Evolutionary conservation across 2,113 vertebrate genomes (phyloP).

Genomic region (Lepisosteus osseus): DNA sequence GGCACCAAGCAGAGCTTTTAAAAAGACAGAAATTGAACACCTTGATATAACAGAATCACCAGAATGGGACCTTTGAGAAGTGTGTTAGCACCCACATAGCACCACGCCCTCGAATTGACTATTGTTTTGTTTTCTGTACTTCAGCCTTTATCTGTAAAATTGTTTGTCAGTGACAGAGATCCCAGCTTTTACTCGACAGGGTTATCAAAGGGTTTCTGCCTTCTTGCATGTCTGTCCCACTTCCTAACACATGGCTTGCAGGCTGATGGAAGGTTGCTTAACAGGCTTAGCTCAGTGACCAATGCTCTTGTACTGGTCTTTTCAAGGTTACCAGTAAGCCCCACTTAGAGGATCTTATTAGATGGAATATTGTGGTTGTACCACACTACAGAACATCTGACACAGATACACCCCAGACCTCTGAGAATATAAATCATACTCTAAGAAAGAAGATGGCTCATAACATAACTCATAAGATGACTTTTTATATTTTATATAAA

Average conservation of each 20-base stretch:
- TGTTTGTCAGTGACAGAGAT: neutral
- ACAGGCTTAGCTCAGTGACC: neutral
- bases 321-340: neutral
- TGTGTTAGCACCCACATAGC: no score
- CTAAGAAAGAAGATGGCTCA: slow-evolving; percentile 26
- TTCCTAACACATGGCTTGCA: neutral
- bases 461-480: slow-evolving; percentile 14
- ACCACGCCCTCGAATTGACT: no score
- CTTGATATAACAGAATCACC: no score
- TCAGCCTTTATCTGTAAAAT: no score
- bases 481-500: neutral
- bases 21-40: no score
- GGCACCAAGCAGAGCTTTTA: no score
- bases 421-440: slow-evolving; percentile 4
- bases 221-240: neutral
- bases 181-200: neutral
- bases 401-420: no score
- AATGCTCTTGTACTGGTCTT: neutral
- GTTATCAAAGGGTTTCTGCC: neutral
- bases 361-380: neutral
- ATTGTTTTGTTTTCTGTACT: no score
- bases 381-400: no score
- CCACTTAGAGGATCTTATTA: slow-evolving; percentile 5
- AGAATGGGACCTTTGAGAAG: no score
- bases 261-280: neutral